A percentile compares a stretch with the other conserved stretches of the same genome.
Conservation (phyloP, 1,140 invertebrate genomes). For the Sycobia sp. region DNA sequence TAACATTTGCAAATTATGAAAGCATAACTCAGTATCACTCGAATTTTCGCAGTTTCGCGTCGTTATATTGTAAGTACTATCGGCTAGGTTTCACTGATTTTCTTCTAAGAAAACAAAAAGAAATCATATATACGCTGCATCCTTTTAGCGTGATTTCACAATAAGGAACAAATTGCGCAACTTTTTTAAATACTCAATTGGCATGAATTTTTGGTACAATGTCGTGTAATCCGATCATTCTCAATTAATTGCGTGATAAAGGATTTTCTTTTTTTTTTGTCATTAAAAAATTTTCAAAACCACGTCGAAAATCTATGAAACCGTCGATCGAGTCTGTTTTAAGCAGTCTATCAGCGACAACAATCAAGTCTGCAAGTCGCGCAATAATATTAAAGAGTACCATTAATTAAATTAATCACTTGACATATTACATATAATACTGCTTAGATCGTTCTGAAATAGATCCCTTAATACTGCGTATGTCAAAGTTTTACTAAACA, state of each 20-base stretch:
- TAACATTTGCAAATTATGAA: too few species aligned
- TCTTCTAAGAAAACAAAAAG: too few species aligned
- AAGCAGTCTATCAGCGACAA: constrained; percentile 23
- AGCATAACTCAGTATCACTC: too few species aligned
- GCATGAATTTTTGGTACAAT: constrained; percentile 29
- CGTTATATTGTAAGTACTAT: neutral
- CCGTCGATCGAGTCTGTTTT: constrained; percentile 23
- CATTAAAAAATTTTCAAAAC: too few species aligned
- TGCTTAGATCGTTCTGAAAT: constrained; percentile 52
- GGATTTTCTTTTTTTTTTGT: constrained; percentile 2
- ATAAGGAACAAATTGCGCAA: constrained; percentile 10
- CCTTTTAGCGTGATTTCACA: neutral
- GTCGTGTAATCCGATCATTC: neutral
- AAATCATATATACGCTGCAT: neutral
- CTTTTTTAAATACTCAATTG: constrained; percentile 9
- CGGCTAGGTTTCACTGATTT: constrained; percentile 12
- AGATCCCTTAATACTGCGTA: constrained; percentile 58
- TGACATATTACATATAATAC: constrained; percentile 51
- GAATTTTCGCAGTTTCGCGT: neutral
- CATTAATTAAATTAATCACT: constrained; percentile 31
- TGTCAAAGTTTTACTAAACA: constrained; percentile 47
- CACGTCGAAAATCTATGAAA: constrained; percentile 20
- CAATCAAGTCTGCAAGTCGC: constrained; percentile 23
- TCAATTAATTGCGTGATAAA: neutral
- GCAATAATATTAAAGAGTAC: constrained; percentile 24